A percentile compares a stretch with the other conserved stretches of the same genome.
Conservation (phyloP, 2,888 invertebrate species). For the Steinernema hermaphroditum region DNA sequence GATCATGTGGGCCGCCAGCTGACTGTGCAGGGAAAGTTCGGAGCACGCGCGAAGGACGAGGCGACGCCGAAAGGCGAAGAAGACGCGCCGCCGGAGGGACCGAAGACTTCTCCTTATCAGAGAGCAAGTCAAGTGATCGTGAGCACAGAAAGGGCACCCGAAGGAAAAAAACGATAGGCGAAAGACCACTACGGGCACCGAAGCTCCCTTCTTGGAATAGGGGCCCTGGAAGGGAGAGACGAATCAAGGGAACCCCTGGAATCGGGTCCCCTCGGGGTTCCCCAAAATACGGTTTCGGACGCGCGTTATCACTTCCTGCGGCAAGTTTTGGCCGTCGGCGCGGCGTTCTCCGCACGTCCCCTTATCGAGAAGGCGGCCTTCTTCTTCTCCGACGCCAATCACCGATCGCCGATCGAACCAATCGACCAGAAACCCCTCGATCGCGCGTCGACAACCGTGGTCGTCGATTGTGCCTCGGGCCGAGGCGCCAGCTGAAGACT, state of each 20-base stretch:
- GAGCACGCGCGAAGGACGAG: not conserved
- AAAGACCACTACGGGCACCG: not conserved
- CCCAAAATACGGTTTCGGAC: not conserved
- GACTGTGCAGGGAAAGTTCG: not conserved
- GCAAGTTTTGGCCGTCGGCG: constrained; percentile 1
- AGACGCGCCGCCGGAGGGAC: not conserved
- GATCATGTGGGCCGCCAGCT: not conserved
- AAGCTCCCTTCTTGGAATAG: too few relatives aligned
- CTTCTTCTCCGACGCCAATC: not conserved
- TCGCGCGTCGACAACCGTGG: too few relatives aligned
- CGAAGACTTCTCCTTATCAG: not conserved
- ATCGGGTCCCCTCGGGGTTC: too few relatives aligned
- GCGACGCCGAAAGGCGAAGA: not conserved
- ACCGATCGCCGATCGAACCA: not conserved
- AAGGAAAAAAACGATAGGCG: not conserved
- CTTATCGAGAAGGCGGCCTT: not conserved
- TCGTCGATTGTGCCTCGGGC: too few relatives aligned
- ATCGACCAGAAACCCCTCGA: not conserved
- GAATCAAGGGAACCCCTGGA: too few relatives aligned
- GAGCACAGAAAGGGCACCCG: not conserved
- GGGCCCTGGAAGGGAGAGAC: too few relatives aligned
- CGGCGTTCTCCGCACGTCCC: not conserved
- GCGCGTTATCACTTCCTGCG: not conserved
- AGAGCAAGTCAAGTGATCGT: not conserved
- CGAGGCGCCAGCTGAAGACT: too few relatives aligned